Conservation (phyloP, 2,113 vertebrate genomes). For the Ctenodactylus gundi region DNA sequence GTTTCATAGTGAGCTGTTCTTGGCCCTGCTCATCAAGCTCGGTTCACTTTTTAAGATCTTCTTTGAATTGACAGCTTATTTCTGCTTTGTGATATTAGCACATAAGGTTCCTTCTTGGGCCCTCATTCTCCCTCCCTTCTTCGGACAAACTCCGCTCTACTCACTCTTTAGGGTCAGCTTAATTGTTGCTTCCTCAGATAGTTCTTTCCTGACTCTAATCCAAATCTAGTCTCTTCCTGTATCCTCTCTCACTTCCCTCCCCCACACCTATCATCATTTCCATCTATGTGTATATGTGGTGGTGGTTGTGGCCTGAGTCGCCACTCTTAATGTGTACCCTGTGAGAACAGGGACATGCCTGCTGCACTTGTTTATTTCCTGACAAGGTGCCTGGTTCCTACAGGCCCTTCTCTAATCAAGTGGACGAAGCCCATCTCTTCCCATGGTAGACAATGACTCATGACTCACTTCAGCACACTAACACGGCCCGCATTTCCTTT, state of each 20-base stretch:
- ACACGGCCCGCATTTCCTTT: conserved; percentile 7
- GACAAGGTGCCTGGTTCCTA: neutral
- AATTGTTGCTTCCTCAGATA: neutral
- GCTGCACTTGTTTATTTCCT: neutral
- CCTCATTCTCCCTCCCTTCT: neutral
- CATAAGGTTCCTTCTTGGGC: neutral
- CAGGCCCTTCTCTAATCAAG: neutral
- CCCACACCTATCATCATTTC: neutral
- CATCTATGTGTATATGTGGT: neutral
- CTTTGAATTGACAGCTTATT: neutral
- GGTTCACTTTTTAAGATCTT: neutral
- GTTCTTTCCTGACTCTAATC: neutral
- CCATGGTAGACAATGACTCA: neutral
- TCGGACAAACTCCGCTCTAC: neutral
- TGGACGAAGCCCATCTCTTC: neutral
- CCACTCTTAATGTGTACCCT: neutral
- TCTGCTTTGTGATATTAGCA: neutral
- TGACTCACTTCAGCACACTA: conserved; percentile 28
- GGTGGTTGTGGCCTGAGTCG: neutral
- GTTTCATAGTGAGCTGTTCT: neutral
- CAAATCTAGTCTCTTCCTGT: neutral
- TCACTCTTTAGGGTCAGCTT: neutral
- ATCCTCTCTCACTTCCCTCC: neutral
- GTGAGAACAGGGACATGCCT: neutral
- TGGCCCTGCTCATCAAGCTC: neutral